A percentile compares a stretch with the other conserved stretches of the same genome.
Evolutionary conservation across 2,888 invertebrate genomes (phyloP).

Genomic region (Lasioglossum marginatum): DNA sequence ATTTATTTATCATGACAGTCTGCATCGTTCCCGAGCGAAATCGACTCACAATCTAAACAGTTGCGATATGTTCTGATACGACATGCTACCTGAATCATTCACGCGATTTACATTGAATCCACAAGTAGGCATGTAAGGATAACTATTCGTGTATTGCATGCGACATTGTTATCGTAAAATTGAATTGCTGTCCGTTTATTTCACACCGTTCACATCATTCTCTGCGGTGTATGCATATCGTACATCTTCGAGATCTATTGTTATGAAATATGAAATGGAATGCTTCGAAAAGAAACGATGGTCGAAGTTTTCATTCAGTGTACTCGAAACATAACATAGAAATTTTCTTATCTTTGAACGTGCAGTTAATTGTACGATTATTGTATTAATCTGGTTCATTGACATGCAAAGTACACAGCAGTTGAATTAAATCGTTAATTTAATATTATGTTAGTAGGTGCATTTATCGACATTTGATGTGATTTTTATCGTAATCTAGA

Average conservation of each 20-base stretch:
- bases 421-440: background rate
- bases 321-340: background rate
- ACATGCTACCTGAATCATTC: constrained; percentile 26
- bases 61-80: constrained; percentile 17
- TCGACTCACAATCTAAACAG: constrained; percentile 18
- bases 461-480: background rate
- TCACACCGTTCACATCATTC: background rate
- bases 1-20: background rate
- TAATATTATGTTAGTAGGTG: background rate
- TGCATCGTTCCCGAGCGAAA: background rate
- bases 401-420: background rate
- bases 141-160: constrained; percentile 52
- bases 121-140: constrained; percentile 60
- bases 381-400: background rate
- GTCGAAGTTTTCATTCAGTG: background rate
- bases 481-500: background rate
- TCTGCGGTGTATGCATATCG: background rate
- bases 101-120: constrained; percentile 56
- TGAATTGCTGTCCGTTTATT: constrained; percentile 7
- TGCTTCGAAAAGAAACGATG: background rate
- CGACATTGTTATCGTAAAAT: constrained; percentile 25
- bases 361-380: background rate
- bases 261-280: background rate
- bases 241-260: background rate
- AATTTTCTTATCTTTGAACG: background rate